These are phyloP conservation scores for Gobio gobio DNA, from an alignment of 2,113 vertebrate species.

Conservation along the genomic window DNA sequence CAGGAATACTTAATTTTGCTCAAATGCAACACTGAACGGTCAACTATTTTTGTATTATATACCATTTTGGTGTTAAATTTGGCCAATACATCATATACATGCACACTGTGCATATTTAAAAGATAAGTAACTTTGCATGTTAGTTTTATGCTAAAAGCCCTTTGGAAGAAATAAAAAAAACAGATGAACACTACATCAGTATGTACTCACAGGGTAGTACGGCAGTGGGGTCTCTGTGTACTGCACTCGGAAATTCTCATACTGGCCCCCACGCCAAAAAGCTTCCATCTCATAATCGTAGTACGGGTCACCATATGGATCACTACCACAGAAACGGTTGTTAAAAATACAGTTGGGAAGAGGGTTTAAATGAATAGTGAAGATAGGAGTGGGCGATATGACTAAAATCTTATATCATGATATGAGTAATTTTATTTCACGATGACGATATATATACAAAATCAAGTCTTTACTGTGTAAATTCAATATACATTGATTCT, in stretches of 20 bases:
- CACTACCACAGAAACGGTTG: slow-evolving; percentile 70
- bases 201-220: slow-evolving; percentile 85
- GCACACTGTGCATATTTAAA: not conserved
- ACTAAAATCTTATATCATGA: too few species aligned
- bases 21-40: not conserved
- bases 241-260: slow-evolving; percentile 98
- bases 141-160: not conserved
- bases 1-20: not conserved
- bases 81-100: not conserved
- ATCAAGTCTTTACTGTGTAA: too few species aligned
- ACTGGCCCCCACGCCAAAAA: slow-evolving; percentile 95
- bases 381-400: too few species aligned
- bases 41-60: not conserved
- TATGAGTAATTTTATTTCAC: too few species aligned
- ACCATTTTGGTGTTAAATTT: not conserved
- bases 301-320: slow-evolving; percentile 91
- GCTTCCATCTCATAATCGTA: slow-evolving; percentile 96
- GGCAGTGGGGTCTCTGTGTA: slow-evolving; percentile 92
- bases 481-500: too few species aligned
- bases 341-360: not conserved
- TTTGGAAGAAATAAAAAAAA: not conserved
- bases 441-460: too few species aligned
- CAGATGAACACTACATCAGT: not conserved
- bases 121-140: not conserved
- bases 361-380: too few species aligned